Percentiles rank a stretch among this genome's conserved stretches.
These are phyloP conservation scores for Subanguina moxae DNA, from an alignment of 1,140 invertebrate genomes.

Conservation along the genomic window DNA sequence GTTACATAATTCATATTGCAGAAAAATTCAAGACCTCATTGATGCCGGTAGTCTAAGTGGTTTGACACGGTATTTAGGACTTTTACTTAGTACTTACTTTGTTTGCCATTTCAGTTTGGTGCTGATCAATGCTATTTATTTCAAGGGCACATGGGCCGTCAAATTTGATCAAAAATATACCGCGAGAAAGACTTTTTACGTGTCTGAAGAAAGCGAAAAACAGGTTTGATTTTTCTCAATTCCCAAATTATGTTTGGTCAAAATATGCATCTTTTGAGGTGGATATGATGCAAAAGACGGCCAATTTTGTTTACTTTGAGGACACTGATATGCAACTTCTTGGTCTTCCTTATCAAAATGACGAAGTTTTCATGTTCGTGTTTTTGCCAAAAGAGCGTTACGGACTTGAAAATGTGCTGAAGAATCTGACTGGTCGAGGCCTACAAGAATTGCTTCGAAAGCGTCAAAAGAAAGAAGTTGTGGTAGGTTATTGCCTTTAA, in stretches of 20 bases:
- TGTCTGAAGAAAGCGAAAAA: constrained; percentile 19
- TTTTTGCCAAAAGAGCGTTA: constrained; percentile 23
- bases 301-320: background rate
- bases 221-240: constrained; percentile 10
- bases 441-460: constrained; percentile 15
- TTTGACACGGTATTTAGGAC: constrained; percentile 15
- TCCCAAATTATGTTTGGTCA: too few species aligned
- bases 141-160: constrained; percentile 39
- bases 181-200: constrained; percentile 27
- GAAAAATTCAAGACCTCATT: constrained; percentile 36
- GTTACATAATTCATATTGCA: background rate
- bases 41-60: constrained; percentile 2
- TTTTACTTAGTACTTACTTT: background rate
- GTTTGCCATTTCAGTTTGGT: constrained; percentile 21
- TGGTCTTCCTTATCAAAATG: constrained; percentile 13
- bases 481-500: constrained; percentile 10
- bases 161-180: constrained; percentile 24
- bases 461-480: background rate
- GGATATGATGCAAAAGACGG: constrained; percentile 9
- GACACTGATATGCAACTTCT: constrained; percentile 9
- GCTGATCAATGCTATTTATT: constrained; percentile 44
- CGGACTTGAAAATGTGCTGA: constrained; percentile 18
- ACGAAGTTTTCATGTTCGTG: constrained; percentile 20
- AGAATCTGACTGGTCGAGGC: constrained; percentile 10
- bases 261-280: background rate